Base-by-base conservation (phyloP, 2,888 invertebrate genomes). In the Tipula lateralis region DNA sequence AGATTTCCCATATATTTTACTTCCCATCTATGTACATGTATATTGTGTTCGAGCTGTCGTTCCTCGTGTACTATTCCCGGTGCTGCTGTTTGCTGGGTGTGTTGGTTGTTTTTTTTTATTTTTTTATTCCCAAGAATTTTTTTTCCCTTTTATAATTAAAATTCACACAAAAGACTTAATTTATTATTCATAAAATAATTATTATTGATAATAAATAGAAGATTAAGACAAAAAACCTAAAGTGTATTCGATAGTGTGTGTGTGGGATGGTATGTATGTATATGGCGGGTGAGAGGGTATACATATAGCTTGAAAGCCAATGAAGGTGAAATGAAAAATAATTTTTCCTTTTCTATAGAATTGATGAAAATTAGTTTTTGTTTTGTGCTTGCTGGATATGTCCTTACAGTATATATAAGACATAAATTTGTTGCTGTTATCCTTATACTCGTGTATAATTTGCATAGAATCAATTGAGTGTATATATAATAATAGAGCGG, bases 121-220 rank as follows among this genome's bases (percentile, higher is more conserved):
- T 66, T 66, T 24, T 9, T 9, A 12, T 24, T 24, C 2, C 66
- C 66, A 66, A 66, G 66, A 66, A 44, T 44, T 66, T 66, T 66
- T 16, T 39, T 39, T 39, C 2, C 24, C 24, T 66, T 66, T 66
- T 24, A 66, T 66, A 66, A 66, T 66, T 66, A 66, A 66, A 66
- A 66, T 66, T 66, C 66, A 66, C 66, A 66, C 66, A 66, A 66
- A 66, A 66, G 66, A 66, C 66, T 66, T 24, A 66, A 66, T 66
- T 66, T 66, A 66, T 66, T 66, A 66, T 66, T 66, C 66, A 66
- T 66, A 66, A 66, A 66, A 66, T 66, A 66, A 66, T 66, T 66
- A 66, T 66, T 66, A 66, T 66, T 66, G 66, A 66, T 66, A 66
- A 66, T 66, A 66, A 66, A 66, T 66, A 66, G 66, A 66, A 66